Conservation (phyloP, 2,113 vertebrate genomes). For the Monopterus albus region DNA sequence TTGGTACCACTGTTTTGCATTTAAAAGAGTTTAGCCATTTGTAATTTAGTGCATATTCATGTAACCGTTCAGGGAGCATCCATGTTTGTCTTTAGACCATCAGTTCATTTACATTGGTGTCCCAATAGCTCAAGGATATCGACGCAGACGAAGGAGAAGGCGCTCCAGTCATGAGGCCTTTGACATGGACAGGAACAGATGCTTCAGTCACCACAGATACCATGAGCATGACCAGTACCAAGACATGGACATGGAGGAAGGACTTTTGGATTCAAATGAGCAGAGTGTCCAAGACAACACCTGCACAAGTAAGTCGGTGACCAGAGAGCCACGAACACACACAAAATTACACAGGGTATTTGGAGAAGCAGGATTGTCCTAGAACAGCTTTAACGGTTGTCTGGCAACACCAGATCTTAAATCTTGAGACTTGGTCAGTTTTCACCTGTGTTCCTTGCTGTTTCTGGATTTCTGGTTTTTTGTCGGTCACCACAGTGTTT, state of each 20-base stretch:
- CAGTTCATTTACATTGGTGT: constrained; percentile 93
- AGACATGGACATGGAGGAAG: constrained; percentile 76
- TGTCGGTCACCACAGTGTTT: too few relatives aligned
- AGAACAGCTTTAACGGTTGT: background rate
- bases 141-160: constrained; percentile 87
- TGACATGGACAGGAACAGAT: constrained; percentile 73
- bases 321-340: background rate
- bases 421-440: background rate
- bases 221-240: constrained; percentile 75
- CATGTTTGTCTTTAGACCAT: constrained; percentile 79
- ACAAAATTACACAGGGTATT: background rate
- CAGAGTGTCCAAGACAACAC: constrained; percentile 80
- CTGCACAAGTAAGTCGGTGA: constrained; percentile 87
- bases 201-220: constrained; percentile 73
- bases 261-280: constrained; percentile 69
- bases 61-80: background rate
- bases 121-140: constrained; percentile 86
- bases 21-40: background rate
- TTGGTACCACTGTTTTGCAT: background rate
- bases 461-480: background rate
- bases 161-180: constrained; percentile 80
- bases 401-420: background rate
- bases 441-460: background rate
- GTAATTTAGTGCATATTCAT: background rate
- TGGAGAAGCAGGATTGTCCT: too few relatives aligned